Conservation (phyloP, 2,797 vertebrate genomes). For the Chaenodraco wilsoni region DNA sequence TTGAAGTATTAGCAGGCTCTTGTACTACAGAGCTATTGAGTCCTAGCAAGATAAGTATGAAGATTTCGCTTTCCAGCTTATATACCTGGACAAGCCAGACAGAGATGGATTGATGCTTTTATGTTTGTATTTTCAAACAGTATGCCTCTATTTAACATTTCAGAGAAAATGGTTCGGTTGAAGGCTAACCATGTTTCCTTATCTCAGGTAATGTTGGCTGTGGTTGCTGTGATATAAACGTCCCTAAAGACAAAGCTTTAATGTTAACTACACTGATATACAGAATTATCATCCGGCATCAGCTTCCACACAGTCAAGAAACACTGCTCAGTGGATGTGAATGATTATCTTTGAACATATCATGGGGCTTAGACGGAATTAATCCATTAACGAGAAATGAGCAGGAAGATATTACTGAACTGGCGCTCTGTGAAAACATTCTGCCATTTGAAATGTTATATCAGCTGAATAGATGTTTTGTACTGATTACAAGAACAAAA, state of each 20-base stretch:
- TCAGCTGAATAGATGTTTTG: not conserved
- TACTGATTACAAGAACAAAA: not conserved
- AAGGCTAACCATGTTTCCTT: not conserved
- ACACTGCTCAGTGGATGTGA: not conserved
- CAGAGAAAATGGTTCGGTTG: not conserved
- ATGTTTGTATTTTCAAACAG: not conserved
- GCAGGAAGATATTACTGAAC: not conserved
- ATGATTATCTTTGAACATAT: not conserved
- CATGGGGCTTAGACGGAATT: not conserved
- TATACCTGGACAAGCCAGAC: not conserved
- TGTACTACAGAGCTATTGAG: not conserved
- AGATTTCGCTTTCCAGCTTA: not conserved
- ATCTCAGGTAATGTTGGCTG: not conserved
- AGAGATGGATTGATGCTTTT: not conserved
- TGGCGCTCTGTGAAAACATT: not conserved
- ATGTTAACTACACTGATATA: not conserved
- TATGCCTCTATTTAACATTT: not conserved
- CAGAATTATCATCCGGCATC: no score
- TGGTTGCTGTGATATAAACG: constrained; percentile 1
- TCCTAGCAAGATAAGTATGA: not conserved
- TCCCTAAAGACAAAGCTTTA: not conserved
- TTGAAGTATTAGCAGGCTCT: not conserved
- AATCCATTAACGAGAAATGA: not conserved
- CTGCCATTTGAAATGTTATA: constrained; percentile 12
- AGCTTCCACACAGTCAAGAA: not conserved